A percentile compares a stretch with the other conserved stretches of the same genome.
phyloP scores from a whole-genome alignment of 2,797 vertebrate genomes.

The Aldrovandia affinis region DNA sequence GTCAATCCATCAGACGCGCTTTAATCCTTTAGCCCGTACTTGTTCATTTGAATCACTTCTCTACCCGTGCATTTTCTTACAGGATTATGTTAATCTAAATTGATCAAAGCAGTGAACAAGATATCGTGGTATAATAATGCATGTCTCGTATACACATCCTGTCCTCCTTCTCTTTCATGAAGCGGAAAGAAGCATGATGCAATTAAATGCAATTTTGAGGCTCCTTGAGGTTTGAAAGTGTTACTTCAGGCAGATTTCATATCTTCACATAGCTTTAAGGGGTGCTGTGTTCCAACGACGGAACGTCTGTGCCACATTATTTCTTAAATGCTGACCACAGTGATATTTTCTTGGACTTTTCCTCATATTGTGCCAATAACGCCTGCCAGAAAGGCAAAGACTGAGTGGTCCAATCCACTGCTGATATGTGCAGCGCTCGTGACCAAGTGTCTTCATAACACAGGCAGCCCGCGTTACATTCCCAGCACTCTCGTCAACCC shows the following conservation, averaged over 20 bases:
- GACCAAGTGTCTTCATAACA: background rate
- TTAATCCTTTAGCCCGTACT: background rate
- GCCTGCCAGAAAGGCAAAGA: background rate
- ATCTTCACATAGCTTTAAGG: constrained; percentile 14
- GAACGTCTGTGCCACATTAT: background rate
- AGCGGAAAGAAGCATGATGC: constrained; percentile 23
- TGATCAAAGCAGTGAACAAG: constrained; percentile 30
- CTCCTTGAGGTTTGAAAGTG: constrained; percentile 22
- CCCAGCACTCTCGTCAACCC: background rate
- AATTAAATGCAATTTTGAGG: constrained; percentile 32
- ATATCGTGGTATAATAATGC: constrained; percentile 19
- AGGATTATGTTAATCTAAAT: constrained; percentile 29
- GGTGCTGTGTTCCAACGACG: constrained; percentile 3
- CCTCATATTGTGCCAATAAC: background rate
- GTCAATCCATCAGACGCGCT: background rate
- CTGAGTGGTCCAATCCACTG: background rate
- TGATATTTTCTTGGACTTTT: background rate
- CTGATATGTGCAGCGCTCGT: background rate
- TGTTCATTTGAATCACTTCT: background rate
- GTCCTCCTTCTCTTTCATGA: constrained; percentile 5
- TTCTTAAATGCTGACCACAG: background rate
- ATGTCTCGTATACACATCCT: constrained; percentile 4
- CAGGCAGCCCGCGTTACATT: background rate
- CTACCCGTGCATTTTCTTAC: constrained; percentile 17
- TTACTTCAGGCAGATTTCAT: constrained; percentile 17